phyloP scores from a whole-genome alignment of 2,113 vertebrate species.

The Balaeniceps rex region DNA sequence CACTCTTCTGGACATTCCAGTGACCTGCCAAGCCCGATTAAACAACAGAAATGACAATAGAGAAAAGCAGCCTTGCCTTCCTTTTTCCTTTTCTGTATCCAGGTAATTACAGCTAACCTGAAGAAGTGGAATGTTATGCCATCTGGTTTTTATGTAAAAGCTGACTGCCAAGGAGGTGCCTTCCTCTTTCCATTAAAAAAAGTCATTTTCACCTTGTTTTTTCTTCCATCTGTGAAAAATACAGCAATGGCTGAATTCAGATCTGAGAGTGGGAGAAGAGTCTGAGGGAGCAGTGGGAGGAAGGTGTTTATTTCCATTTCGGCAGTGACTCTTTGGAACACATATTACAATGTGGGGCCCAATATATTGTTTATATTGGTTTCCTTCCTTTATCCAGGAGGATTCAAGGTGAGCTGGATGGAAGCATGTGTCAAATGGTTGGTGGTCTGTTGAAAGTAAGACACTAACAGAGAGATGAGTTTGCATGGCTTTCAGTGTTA shows the following conservation, averaged over 20 bases:
- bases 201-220: rapidly evolving
- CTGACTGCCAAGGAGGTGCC: not conserved
- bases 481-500: not conserved
- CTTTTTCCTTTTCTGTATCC: not conserved
- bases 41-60: not conserved
- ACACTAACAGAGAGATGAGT: not conserved
- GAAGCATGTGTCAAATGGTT: not conserved
- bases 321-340: not conserved
- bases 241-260: not conserved
- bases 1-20: not conserved
- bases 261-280: not conserved
- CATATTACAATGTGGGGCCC: not conserved
- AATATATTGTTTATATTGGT: not conserved
- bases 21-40: not conserved
- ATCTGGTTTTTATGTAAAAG: not conserved
- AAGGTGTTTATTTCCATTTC: not conserved
- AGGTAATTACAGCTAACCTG: not conserved
- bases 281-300: not conserved
- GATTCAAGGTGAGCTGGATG: not conserved
- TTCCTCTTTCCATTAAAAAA: not conserved
- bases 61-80: too few species aligned
- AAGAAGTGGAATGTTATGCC: not conserved
- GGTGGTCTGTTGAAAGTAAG: not conserved
- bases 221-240: not conserved
- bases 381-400: not conserved